Base-by-base conservation (phyloP, 2,888 invertebrate genomes). In the Ectobius pallidus region DNA sequence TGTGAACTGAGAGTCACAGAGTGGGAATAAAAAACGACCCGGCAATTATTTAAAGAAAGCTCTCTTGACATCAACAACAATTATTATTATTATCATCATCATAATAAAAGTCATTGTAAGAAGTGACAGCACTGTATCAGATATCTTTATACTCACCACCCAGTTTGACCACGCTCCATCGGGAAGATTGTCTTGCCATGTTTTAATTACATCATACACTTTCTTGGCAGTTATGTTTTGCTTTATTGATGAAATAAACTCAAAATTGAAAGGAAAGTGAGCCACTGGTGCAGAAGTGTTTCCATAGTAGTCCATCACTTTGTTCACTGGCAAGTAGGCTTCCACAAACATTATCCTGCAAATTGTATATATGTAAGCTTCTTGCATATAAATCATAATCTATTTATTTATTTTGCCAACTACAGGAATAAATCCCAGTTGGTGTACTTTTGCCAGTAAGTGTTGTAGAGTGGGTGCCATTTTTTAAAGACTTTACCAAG, bases 251-350 rank as follows among this genome's bases (percentile, higher is more conserved):
- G 84, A 84, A 73, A 90, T 84, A 75, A 91, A 84, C 77, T 88
- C 85, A 73, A 90, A 90, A 80, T 91, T 91, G 79, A 91, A 90
- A 0, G 91, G 90, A 69, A 91, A 86, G 75, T 90, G 87, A 0
- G 88, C 85, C 0, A 89, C 88, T 0, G 79, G 78, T 79, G 73
- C 79, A 1, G 80, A 70, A 76, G 83, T 85, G 77, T 85, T 84
- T 0, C 89, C 88, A 78, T 90, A 91, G 81, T 88, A 91, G 74
- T 86, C 79, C 87, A 90, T 88, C 0, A 87, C 86, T 78, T 84
- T 82, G 0, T 81, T 79, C 1, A 87, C 80, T 7, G 86, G 84
- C 0, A 88, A 86, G 78, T 89, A 90, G 0, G 86, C 88, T 80
- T 91, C 91, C 0, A 87, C 85, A 80, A 91, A 84, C 25, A 91